Evolutionary conservation across 2,797 vertebrate species (phyloP).

Genomic region (Chaenodraco wilsoni): DNA sequence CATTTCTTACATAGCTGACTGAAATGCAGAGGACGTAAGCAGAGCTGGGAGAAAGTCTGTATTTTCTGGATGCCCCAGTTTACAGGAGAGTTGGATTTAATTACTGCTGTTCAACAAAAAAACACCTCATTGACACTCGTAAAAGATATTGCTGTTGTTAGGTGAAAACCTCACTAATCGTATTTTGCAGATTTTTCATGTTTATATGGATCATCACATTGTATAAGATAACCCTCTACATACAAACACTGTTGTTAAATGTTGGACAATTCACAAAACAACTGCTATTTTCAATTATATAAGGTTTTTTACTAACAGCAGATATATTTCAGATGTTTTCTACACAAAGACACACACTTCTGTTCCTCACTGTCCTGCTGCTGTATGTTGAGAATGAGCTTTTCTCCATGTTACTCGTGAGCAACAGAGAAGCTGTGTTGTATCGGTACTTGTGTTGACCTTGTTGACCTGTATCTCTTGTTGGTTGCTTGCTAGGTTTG

Average conservation of each 20-base stretch:
- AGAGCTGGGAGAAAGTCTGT: slow-evolving; percentile 22
- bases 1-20: slow-evolving; percentile 39
- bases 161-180: slow-evolving; percentile 38
- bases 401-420: slow-evolving; percentile 38
- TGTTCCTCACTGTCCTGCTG: slow-evolving; percentile 20
- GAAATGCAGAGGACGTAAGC: slow-evolving; percentile 19
- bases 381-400: slow-evolving; percentile 41
- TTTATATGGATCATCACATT: slow-evolving; percentile 41
- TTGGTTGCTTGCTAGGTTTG: slow-evolving; percentile 44
- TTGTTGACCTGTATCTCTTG: slow-evolving; percentile 45
- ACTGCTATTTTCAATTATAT: slow-evolving; percentile 49
- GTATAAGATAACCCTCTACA: slow-evolving; percentile 13
- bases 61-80: slow-evolving; percentile 38
- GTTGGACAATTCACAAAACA: slow-evolving; percentile 1
- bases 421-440: slow-evolving; percentile 43
- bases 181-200: slow-evolving; percentile 44
- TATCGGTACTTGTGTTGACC: slow-evolving; percentile 52
- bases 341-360: slow-evolving; percentile 34
- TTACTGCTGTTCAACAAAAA: slow-evolving; percentile 55
- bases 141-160: slow-evolving; percentile 53
- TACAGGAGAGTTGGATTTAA: slow-evolving; percentile 24
- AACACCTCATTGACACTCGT: slow-evolving; percentile 46
- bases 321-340: slow-evolving; percentile 44
- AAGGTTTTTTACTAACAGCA: slow-evolving; percentile 57
- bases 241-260: slow-evolving; percentile 26